These are phyloP conservation scores for Neolamprologus cancellatus DNA, from an alignment of 2,113 vertebrate genomes.

Conservation along the genomic window DNA sequence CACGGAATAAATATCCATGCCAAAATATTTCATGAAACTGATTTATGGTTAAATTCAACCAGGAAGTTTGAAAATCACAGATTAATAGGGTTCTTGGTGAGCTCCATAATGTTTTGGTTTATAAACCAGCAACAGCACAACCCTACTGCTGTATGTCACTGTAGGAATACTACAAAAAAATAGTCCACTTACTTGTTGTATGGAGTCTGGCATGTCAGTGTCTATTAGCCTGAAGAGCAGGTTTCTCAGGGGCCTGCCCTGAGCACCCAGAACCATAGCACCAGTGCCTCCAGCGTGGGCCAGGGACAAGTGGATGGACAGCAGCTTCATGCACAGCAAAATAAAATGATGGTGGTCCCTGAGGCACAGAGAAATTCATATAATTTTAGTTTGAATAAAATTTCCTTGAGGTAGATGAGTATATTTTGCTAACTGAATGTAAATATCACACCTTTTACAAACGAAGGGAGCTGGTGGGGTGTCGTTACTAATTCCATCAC, in stretches of 20 bases:
- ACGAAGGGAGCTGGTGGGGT: slow-evolving; percentile 88
- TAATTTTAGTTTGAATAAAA: neutral
- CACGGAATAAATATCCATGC: neutral
- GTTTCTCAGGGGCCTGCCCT: slow-evolving; percentile 91
- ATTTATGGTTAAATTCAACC: neutral
- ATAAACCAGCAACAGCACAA: neutral
- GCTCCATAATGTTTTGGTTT: neutral
- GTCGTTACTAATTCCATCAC: slow-evolving; percentile 89
- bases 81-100: neutral
- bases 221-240: slow-evolving; percentile 94
- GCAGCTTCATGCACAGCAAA: slow-evolving; percentile 90
- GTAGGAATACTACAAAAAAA: neutral
- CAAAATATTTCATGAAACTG: neutral
- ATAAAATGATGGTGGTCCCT: slow-evolving; percentile 97
- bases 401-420: neutral
- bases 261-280: slow-evolving; percentile 90
- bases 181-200: slow-evolving; percentile 82
- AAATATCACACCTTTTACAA: slow-evolving; percentile 81
- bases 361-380: neutral
- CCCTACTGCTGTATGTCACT: neutral
- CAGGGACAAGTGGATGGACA: slow-evolving; percentile 94
- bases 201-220: slow-evolving; percentile 91
- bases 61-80: neutral
- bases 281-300: slow-evolving; percentile 94
- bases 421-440: neutral